These are phyloP conservation scores for Synergus gifuensis DNA, from an alignment of 2,888 invertebrate species.

Conservation along the genomic window DNA sequence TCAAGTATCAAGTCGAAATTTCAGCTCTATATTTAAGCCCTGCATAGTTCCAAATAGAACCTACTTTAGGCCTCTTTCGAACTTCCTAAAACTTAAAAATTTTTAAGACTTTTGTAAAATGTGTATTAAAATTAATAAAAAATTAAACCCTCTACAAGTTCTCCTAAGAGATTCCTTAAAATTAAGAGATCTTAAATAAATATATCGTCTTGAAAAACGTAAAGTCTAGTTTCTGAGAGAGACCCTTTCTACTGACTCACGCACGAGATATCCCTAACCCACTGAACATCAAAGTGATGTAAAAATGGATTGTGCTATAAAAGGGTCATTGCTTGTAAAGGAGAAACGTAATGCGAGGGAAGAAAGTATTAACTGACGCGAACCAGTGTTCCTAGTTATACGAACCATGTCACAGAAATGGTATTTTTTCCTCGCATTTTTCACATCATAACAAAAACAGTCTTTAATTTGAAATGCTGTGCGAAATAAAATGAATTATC, in stretches of 20 bases:
- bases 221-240: slow-evolving; percentile 14
- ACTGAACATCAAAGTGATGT: slow-evolving; percentile 32
- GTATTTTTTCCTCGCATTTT: background rate
- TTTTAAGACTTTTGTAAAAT: too few relatives aligned
- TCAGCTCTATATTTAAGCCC: too few relatives aligned
- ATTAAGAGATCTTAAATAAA: background rate
- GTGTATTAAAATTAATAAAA: too few relatives aligned
- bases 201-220: slow-evolving; percentile 15
- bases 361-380: slow-evolving; percentile 11
- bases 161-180: background rate
- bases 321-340: slow-evolving; percentile 23
- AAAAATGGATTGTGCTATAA: slow-evolving; percentile 29
- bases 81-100: too few relatives aligned
- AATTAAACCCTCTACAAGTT: too few relatives aligned
- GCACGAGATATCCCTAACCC: slow-evolving; percentile 27
- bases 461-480: background rate
- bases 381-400: background rate
- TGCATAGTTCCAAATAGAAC: too few relatives aligned
- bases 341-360: slow-evolving; percentile 2
- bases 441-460: background rate
- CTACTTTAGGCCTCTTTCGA: too few relatives aligned
- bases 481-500: background rate
- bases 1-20: too few relatives aligned
- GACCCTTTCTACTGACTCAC: slow-evolving; percentile 1
- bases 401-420: background rate